Conservation (phyloP, 2,797 vertebrate species). For the Enteromius unitaeniatus region DNA sequence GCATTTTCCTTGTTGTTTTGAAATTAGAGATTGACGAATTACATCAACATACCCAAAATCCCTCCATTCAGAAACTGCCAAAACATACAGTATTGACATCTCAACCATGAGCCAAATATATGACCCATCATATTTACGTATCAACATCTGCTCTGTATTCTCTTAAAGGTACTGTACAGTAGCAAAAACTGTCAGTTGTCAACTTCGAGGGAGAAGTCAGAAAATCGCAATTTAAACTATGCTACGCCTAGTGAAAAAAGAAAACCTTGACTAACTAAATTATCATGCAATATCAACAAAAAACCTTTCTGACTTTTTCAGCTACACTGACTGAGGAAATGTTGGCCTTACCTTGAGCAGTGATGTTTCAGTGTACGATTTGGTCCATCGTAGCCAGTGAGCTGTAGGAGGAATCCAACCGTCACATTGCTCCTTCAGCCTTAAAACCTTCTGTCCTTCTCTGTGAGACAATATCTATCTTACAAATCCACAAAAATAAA, state of each 20-base stretch:
- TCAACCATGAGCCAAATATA: not conserved
- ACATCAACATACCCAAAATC: not conserved
- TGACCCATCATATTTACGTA: not conserved
- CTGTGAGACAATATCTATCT: not conserved
- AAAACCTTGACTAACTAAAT: not conserved
- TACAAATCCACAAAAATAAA: conserved; percentile 35
- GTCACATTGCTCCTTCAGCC: conserved; percentile 71
- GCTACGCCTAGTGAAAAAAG: not conserved
- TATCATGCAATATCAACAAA: not conserved
- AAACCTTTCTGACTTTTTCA: not conserved
- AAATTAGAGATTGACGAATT: not conserved
- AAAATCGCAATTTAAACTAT: not conserved
- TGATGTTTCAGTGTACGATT: conserved; percentile 71
- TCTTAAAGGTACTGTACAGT: not conserved
- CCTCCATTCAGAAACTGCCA: not conserved
- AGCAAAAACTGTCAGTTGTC: not conserved
- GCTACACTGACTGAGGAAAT: not conserved
- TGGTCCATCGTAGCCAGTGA: conserved; percentile 75
- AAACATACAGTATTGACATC: not conserved
- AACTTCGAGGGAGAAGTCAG: not conserved
- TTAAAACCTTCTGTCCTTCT: not conserved
- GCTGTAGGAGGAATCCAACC: conserved; percentile 58
- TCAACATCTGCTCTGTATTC: not conserved
- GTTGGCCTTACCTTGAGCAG: conserved; percentile 69
- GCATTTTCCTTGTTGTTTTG: not conserved